These are phyloP conservation scores for Mercenaria mercenaria DNA, from an alignment of 1,140 invertebrate species.

Conservation along the genomic window DNA sequence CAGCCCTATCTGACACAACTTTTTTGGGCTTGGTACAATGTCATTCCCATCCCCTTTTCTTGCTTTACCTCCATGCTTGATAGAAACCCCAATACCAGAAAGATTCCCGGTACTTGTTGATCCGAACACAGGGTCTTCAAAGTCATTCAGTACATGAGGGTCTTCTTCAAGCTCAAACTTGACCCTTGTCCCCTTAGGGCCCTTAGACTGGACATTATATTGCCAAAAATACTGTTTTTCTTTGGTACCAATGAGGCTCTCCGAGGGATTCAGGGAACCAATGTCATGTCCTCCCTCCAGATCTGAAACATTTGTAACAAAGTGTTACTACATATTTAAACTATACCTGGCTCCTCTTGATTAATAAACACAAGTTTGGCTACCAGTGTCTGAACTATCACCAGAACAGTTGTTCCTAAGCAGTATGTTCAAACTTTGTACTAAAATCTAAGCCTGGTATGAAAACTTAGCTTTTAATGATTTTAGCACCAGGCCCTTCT, in stretches of 20 bases:
- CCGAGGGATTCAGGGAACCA: slow-evolving; percentile 76
- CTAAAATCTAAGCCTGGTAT: too few species aligned
- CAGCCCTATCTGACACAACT: slow-evolving; percentile 95
- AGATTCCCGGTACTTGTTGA: slow-evolving; percentile 66
- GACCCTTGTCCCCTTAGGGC: slow-evolving; percentile 92
- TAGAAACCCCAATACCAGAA: slow-evolving; percentile 68
- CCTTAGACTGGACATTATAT: slow-evolving; percentile 99
- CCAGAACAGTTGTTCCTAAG: too few species aligned
- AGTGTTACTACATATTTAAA: too few species aligned
- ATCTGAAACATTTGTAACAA: slow-evolving; percentile 70
- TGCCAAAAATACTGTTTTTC: slow-evolving; percentile 95
- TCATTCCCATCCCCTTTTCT: slow-evolving; percentile 99
- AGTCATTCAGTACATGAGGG: slow-evolving; percentile 94
- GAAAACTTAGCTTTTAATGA: too few species aligned
- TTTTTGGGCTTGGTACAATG: slow-evolving; percentile 97
- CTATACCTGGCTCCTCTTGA: too few species aligned
- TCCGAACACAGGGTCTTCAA: slow-evolving; percentile 86
- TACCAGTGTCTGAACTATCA: too few species aligned
- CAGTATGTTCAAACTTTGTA: too few species aligned
- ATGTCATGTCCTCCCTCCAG: slow-evolving; percentile 90
- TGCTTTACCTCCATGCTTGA: slow-evolving; percentile 93
- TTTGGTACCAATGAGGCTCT: slow-evolving; percentile 69
- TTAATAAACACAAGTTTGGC: too few species aligned
- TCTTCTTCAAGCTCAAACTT: slow-evolving; percentile 90
- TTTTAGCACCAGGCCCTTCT: too few species aligned